Evolutionary conservation across 2,113 vertebrate species (phyloP).

Genomic region (Oenanthe oenanthe): DNA sequence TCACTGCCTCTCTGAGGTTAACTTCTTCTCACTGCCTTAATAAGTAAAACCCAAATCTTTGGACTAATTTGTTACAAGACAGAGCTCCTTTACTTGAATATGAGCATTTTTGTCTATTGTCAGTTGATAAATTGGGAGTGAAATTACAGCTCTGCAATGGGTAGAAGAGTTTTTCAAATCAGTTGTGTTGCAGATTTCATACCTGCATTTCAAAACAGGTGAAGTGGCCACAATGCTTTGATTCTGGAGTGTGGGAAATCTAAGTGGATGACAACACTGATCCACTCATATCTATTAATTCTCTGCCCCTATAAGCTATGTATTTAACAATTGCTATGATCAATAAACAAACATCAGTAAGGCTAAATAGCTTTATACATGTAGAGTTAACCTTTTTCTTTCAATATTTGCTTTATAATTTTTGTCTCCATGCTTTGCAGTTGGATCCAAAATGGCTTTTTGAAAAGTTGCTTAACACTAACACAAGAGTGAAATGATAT

Average conservation of each 20-base stretch:
- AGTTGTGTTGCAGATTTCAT: background rate
- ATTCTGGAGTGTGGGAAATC: background rate
- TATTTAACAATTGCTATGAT: background rate
- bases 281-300: background rate
- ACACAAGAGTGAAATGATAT: background rate
- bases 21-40: background rate
- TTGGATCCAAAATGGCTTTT: background rate
- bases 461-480: background rate
- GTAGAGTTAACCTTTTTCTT: background rate
- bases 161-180: background rate
- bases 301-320: background rate
- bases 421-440: background rate
- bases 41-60: background rate
- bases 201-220: background rate
- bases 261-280: background rate
- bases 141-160: background rate
- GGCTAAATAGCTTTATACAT: background rate
- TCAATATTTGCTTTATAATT: background rate
- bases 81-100: background rate
- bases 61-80: background rate
- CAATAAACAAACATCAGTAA: background rate
- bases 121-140: background rate
- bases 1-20: background rate
- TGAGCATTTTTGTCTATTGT: background rate
- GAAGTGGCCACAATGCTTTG: background rate